Evolutionary conservation across 2,113 vertebrate genomes (phyloP).

Genomic region (Chionis minor): DNA sequence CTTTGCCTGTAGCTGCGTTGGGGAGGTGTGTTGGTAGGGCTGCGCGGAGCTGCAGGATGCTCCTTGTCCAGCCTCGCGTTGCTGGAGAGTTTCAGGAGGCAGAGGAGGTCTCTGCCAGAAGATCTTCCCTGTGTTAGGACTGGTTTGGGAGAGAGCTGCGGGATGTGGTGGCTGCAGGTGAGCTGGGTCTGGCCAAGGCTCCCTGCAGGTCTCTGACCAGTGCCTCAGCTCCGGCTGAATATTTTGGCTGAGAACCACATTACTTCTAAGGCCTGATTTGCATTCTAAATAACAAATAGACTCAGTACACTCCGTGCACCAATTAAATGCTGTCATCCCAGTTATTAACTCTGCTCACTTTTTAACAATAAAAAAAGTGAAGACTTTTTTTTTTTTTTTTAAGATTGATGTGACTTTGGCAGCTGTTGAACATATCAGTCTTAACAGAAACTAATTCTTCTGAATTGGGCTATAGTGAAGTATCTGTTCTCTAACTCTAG

Average conservation of each 20-base stretch:
- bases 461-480: not conserved
- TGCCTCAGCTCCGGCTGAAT: accelerated
- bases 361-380: not conserved
- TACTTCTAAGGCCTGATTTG: not conserved
- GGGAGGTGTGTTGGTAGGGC: not conserved
- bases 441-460: not conserved
- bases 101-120: not conserved
- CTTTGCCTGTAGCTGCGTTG: accelerated
- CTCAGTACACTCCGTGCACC: not conserved
- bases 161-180: not conserved
- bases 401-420: not conserved
- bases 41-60: not conserved
- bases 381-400: not conserved
- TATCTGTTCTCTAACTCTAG: not conserved
- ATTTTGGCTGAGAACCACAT: not conserved
- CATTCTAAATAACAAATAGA: not conserved
- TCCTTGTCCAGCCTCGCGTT: accelerated
- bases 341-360: not conserved
- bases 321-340: not conserved
- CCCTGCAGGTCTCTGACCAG: accelerated
- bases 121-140: accelerated
- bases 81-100: not conserved
- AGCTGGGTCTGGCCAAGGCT: not conserved
- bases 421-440: not conserved
- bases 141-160: accelerated